phyloP scores from a whole-genome alignment of 2,888 invertebrate genomes.

The Hydriomena furcata region DNA sequence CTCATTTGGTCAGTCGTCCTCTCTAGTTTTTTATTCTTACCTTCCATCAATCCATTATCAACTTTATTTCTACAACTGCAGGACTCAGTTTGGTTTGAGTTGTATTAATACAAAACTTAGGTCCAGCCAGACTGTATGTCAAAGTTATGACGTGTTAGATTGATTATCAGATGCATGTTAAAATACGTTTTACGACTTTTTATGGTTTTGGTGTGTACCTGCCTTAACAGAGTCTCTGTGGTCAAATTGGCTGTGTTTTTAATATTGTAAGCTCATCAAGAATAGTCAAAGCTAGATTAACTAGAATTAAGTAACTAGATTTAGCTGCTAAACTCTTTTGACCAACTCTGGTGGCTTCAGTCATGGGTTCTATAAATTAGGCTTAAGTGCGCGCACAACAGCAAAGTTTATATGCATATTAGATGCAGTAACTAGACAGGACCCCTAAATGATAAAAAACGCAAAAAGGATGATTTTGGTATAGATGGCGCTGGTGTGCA shows the following conservation, averaged over 20 bases:
- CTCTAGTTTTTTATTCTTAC: slow-evolving; percentile 54
- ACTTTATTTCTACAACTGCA: slow-evolving; percentile 37
- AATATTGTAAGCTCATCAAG: no score
- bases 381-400: no score
- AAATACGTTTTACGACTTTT: slow-evolving; percentile 82
- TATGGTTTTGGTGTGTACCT: slow-evolving; percentile 72
- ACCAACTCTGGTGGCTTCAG: no score
- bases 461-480: no score
- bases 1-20: slow-evolving; percentile 73
- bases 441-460: no score
- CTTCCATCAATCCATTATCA: slow-evolving; percentile 30
- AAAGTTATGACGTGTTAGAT: slow-evolving; percentile 85
- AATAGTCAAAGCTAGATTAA: no score
- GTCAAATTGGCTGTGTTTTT: slow-evolving; percentile 3
- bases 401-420: no score
- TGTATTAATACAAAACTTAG: slow-evolving; percentile 52
- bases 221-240: slow-evolving; percentile 69
- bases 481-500: no score
- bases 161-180: slow-evolving; percentile 84
- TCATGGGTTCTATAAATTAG: no score
- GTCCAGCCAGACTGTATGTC: slow-evolving; percentile 77
- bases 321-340: no score
- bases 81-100: slow-evolving; percentile 40
- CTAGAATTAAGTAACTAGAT: no score
- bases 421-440: no score